phyloP scores from a whole-genome alignment of 2,797 vertebrate genomes.

The Anisognathus igniventris region DNA sequence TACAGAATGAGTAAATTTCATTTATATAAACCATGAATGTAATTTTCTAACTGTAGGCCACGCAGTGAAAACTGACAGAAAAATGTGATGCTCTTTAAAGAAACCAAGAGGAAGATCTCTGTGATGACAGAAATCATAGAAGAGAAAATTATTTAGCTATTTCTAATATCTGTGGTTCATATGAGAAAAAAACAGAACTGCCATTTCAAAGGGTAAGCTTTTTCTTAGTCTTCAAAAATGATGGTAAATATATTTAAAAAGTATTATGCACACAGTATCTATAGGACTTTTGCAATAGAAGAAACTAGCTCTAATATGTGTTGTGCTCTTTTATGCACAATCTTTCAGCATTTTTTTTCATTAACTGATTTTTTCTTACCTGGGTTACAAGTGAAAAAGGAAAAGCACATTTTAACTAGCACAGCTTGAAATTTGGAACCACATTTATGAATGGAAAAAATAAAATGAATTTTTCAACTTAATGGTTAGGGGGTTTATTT shows the following conservation, averaged over 20 bases:
- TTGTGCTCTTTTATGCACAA: neutral
- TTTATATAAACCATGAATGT: slow-evolving; percentile 9
- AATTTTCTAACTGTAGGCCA: neutral
- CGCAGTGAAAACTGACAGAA: neutral
- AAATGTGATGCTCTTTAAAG: neutral
- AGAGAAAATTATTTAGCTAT: neutral
- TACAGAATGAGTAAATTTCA: slow-evolving; percentile 16
- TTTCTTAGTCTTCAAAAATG: slow-evolving; percentile 61
- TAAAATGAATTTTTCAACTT: neutral
- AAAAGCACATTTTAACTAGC: neutral
- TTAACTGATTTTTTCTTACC: neutral
- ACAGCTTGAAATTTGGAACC: neutral
- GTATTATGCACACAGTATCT: neutral
- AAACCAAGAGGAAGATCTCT: neutral
- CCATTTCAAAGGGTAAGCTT: slow-evolving; percentile 21
- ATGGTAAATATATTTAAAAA: slow-evolving; percentile 58
- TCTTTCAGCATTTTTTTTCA: neutral
- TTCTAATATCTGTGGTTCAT: neutral
- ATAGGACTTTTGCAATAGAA: neutral
- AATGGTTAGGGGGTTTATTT: neutral
- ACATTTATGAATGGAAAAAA: neutral
- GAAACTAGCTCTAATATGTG: fast-evolving
- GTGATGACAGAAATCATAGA: neutral
- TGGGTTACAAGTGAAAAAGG: neutral
- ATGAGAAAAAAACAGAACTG: slow-evolving; percentile 44